Conservation (phyloP, 2,113 vertebrate species). For the Microtus ochrogaster region DNA sequence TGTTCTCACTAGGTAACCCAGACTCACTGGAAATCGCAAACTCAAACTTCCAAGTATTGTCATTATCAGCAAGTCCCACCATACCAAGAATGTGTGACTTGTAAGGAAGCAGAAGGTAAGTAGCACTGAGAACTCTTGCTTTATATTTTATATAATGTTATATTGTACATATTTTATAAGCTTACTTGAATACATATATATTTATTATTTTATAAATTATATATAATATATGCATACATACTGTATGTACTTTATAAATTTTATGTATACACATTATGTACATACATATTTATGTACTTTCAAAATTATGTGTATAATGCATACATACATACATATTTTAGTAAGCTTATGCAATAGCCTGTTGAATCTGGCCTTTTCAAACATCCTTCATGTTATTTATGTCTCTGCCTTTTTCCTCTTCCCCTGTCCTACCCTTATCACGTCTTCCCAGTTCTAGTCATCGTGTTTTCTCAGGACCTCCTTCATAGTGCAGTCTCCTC, state of each 20-base stretch:
- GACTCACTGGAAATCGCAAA: background rate
- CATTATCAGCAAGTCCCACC: no score
- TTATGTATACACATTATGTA: background rate
- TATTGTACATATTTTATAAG: background rate
- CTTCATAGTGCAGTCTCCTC: background rate
- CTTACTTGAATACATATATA: background rate
- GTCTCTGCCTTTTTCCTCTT: background rate
- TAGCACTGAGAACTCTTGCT: background rate
- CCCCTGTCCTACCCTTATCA: background rate
- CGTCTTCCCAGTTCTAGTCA: fast-evolving
- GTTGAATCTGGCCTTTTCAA: background rate
- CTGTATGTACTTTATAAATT: no score
- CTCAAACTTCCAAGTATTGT: background rate
- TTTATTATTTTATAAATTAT: no score
- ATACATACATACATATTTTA: background rate
- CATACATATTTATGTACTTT: background rate
- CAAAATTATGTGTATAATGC: background rate
- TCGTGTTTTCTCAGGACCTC: background rate
- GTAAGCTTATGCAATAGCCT: background rate
- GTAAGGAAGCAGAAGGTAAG: background rate
- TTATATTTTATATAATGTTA: background rate
- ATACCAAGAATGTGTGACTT: background rate
- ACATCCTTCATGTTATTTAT: background rate
- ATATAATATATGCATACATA: no score
- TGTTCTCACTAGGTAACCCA: background rate